Base-by-base conservation (phyloP, 2,888 invertebrate species). In the Autographa gamma region DNA sequence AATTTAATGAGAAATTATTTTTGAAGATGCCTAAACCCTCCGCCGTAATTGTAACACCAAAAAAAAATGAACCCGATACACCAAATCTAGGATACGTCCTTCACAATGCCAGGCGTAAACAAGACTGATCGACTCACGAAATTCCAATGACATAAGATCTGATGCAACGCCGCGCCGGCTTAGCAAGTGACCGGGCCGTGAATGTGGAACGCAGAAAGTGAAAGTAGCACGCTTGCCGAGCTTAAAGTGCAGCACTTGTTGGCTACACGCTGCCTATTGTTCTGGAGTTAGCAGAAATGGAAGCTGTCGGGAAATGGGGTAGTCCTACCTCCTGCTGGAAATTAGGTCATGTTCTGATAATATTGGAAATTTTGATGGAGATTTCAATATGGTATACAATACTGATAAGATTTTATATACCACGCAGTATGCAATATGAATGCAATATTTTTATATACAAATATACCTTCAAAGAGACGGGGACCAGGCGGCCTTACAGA, bases 191-290 rank as follows among this genome's bases (percentile, higher is more conserved):
- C 86, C 86, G 82, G 80, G 87, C 85, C 87, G 88, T 85, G 78
- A 88, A 93, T 91, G 91, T 92, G 88, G 92, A 89, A 88, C 93
- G 85, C 86, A 73, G 86, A 86, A 86, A 91, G 95, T 93, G 94
- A 94, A 94, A 94, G 94, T 93, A 80, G 92, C 88, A 87, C 92
- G 71, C 79, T 80, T 70, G 66, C 72, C 18, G 71, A 82, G 82
- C 82, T 82, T 82, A 72, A 69, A 77, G 75, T 71, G 73, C 74
- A 59, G 80, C 74, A 79, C 62, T 76, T 78, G 66, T 43, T 38
- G 62, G 9, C 63, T 66, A 64, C 61, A 70, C 18, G 6, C 19
- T 41, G 11, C 48, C 19, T 58, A 14, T 58, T 9, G 18, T 56
- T 56, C 7, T 56, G 25, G n/a, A 31, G 18, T 6, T 8, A 54